Conservation (phyloP, 2,797 vertebrate genomes). For the Tiaroga cobitis region DNA sequence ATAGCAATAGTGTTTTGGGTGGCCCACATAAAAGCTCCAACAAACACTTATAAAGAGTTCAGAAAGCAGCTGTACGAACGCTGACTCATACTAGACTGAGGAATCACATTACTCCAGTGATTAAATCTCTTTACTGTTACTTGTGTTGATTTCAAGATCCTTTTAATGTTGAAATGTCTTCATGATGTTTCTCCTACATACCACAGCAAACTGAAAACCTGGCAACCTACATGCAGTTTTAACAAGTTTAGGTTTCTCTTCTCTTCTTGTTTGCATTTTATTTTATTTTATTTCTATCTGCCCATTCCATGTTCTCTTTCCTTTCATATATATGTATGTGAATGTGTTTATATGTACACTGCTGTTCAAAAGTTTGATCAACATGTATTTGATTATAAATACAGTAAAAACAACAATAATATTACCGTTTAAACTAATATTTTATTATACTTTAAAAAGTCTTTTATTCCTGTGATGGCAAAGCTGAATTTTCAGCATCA, state of each 20-base stretch:
- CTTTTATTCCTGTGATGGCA: background rate
- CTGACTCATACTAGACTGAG: background rate
- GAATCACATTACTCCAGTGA: background rate
- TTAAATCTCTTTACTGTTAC: background rate
- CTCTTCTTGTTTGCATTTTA: too few species aligned
- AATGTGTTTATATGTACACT: background rate
- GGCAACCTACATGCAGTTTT: background rate
- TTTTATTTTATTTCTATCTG: too few species aligned
- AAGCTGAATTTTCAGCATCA: background rate
- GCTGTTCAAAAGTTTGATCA: background rate
- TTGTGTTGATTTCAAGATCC: background rate
- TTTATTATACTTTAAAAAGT: background rate
- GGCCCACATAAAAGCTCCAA: background rate
- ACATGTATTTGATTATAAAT: background rate
- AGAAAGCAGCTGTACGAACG: constrained; percentile 1
- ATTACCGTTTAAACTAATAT: background rate
- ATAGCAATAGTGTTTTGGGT: constrained; percentile 22
- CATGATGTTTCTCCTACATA: background rate
- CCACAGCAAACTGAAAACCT: background rate
- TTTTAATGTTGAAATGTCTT: background rate
- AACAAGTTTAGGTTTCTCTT: background rate
- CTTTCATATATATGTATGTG: background rate
- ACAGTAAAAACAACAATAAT: background rate
- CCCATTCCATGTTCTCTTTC: too few species aligned
- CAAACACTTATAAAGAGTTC: constrained; percentile 25